phyloP scores from a whole-genome alignment of 1,140 invertebrate genomes.

The Drosophila mayri region DNA sequence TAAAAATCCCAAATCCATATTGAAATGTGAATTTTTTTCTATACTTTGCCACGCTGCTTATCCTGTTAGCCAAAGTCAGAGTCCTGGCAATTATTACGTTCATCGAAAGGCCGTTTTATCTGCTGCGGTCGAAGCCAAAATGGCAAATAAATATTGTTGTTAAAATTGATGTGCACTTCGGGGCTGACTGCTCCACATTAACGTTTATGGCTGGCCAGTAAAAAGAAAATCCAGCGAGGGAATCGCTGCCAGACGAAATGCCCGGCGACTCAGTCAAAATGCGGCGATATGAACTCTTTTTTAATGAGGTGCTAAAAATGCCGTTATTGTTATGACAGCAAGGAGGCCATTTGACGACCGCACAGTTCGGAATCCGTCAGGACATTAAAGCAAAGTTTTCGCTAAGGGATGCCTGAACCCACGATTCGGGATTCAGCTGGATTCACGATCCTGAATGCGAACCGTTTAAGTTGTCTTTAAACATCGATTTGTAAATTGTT shows the following conservation, averaged over 20 bases:
- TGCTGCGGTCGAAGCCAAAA: constrained; percentile 44
- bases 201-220: constrained; percentile 58
- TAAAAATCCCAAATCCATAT: not conserved
- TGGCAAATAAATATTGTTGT: constrained; percentile 78
- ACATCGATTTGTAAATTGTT: constrained; percentile 84
- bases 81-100: constrained; percentile 44
- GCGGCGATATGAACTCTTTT: constrained; percentile 80
- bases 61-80: constrained; percentile 19
- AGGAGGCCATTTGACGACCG: constrained; percentile 68
- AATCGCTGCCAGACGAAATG: constrained; percentile 20
- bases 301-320: constrained; percentile 84
- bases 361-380: constrained; percentile 41
- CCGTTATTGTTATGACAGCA: constrained; percentile 81
- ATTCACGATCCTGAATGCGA: not conserved
- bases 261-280: constrained; percentile 60
- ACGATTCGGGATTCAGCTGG: constrained; percentile 28
- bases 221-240: constrained; percentile 33
- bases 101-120: constrained; percentile 45
- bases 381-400: constrained; percentile 69
- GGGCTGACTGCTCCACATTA: constrained; percentile 42
- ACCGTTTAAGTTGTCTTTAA: constrained; percentile 68
- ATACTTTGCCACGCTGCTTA: not conserved
- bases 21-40: not conserved
- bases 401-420: not conserved
- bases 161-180: constrained; percentile 77